These are phyloP conservation scores for Thamnophis sirtalis DNA, from an alignment of 2,113 vertebrate genomes.

Conservation along the genomic window DNA sequence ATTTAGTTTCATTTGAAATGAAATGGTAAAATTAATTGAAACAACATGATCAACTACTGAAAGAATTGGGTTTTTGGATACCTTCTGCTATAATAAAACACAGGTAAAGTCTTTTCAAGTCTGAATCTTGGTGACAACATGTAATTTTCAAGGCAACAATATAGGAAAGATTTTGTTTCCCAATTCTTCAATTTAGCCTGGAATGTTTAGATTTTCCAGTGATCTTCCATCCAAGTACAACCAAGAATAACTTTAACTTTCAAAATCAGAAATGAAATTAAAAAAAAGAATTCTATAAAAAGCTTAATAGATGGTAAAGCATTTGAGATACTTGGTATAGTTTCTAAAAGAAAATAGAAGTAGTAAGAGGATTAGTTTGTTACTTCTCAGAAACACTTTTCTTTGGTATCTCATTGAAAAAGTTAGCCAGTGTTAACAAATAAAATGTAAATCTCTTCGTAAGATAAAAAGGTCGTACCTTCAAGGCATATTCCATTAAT, in stretches of 20 bases:
- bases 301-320: background rate
- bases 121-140: background rate
- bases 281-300: background rate
- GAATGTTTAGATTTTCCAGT: background rate
- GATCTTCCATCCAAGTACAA: background rate
- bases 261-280: background rate
- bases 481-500: background rate
- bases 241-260: background rate
- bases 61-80: background rate
- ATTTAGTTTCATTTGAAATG: background rate
- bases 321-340: background rate
- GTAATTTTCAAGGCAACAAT: background rate
- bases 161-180: background rate
- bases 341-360: background rate
- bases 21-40: background rate
- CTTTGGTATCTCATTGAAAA: background rate
- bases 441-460: background rate
- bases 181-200: background rate
- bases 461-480: background rate
- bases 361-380: constrained; percentile 8
- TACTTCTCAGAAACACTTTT: constrained; percentile 16
- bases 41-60: background rate
- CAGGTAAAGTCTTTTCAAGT: background rate
- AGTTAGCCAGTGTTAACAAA: constrained; percentile 34
- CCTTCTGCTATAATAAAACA: constrained; percentile 3